Evolutionary conservation across 2,888 invertebrate species (phyloP).

Genomic region (Chironomus riparius): DNA sequence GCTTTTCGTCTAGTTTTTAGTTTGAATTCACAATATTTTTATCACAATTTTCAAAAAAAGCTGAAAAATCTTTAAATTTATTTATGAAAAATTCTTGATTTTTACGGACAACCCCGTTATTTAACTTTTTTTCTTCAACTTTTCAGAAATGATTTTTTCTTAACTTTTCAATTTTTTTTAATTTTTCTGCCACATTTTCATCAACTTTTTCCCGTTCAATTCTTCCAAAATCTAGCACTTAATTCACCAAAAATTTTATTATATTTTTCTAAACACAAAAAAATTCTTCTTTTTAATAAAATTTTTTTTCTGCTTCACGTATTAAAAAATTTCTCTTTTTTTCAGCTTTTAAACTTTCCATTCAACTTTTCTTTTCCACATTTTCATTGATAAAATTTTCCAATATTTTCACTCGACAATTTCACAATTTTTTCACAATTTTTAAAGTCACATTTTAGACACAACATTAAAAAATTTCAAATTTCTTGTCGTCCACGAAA

Average conservation of each 20-base stretch:
- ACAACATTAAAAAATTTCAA: not conserved
- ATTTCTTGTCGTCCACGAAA: not conserved
- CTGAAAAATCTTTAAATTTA: no score
- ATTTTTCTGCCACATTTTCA: not conserved
- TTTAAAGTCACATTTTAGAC: not conserved
- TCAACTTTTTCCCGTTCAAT: not conserved
- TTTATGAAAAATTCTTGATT: no score
- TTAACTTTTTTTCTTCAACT: no score
- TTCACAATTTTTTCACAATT: not conserved
- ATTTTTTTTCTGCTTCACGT: not conserved
- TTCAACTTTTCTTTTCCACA: not conserved
- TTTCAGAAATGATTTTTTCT: not conserved
- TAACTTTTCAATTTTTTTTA: not conserved
- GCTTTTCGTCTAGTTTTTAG: no score
- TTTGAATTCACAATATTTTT: no score
- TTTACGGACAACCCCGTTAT: no score
- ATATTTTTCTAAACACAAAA: not conserved
- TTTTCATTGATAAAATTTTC: not conserved
- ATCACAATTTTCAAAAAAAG: no score
- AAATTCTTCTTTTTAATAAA: not conserved
- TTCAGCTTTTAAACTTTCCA: not conserved
- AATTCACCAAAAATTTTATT: not conserved
- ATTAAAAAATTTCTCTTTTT: not conserved
- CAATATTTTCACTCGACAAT: not conserved
- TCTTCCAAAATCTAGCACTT: not conserved